Conservation (phyloP, 2,113 vertebrate genomes). For the Sisor rabdophorus region DNA sequence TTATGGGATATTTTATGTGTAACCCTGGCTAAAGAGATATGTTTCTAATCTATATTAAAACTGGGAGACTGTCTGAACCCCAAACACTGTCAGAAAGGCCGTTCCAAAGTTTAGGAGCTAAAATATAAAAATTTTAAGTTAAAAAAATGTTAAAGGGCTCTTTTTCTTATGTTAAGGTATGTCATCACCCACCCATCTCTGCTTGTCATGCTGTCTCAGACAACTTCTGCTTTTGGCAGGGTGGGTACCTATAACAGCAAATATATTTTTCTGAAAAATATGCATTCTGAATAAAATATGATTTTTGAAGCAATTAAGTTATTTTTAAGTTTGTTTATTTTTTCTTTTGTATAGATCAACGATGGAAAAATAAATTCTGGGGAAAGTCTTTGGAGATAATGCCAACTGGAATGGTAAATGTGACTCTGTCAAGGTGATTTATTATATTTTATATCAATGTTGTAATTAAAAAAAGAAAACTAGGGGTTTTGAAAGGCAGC, state of each 20-base stretch:
- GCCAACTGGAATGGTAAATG: constrained; percentile 90
- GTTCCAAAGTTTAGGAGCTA: no score
- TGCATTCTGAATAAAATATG: no score
- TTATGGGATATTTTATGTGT: no score
- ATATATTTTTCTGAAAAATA: not conserved
- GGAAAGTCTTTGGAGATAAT: constrained; percentile 99
- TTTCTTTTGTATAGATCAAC: constrained; percentile 78
- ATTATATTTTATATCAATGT: not conserved
- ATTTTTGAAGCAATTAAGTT: no score
- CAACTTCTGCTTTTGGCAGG: constrained; percentile 86
- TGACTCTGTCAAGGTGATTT: constrained; percentile 84
- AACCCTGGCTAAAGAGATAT: no score
- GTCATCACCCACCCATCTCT: constrained; percentile 85
- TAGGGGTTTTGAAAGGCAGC: no score
- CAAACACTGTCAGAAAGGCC: no score
- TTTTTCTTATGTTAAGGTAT: constrained; percentile 67
- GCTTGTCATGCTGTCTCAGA: constrained; percentile 81
- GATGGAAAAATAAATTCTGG: constrained; percentile 99
- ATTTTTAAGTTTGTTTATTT: not conserved
- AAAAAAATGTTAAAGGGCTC: not conserved
- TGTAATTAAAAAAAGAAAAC: constrained; percentile 2
- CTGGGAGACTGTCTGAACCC: no score
- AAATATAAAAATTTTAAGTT: no score
- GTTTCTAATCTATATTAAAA: no score
- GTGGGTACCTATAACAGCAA: constrained; percentile 59